Conservation (phyloP, 2,888 invertebrate species). For the Mesodorylaimus sp. region DNA sequence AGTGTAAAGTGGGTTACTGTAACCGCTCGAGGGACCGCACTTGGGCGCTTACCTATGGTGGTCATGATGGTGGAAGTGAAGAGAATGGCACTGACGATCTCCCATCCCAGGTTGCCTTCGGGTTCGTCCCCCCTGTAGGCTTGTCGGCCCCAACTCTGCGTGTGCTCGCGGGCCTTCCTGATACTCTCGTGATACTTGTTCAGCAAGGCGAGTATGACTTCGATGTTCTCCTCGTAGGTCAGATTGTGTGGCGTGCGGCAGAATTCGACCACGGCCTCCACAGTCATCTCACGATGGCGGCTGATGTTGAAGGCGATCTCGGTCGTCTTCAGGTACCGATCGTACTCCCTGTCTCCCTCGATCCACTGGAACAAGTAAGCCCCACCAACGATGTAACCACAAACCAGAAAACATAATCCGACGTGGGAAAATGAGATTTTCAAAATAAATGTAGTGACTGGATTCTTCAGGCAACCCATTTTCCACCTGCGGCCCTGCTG, state of each 20-base stretch:
- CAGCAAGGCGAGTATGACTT: neutral
- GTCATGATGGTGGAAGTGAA: conserved; percentile 1
- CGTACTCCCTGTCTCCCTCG: conserved; percentile 4
- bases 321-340: too few species aligned
- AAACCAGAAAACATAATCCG: conserved; percentile 3
- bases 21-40: too few species aligned
- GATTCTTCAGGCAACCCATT: neutral
- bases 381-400: conserved; percentile 4
- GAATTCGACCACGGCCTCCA: too few species aligned
- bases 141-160: too few species aligned
- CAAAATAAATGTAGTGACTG: neutral
- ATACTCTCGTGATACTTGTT: neutral
- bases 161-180: too few species aligned
- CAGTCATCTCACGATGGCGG: too few species aligned
- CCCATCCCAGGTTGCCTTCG: too few species aligned
- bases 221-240: too few species aligned
- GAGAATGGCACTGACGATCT: neutral
- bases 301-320: too few species aligned
- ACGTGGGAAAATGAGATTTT: conserved; percentile 8
- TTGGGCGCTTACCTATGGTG: neutral
- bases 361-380: conserved; percentile 6
- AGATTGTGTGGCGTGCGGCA: too few species aligned
- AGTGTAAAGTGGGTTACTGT: neutral
- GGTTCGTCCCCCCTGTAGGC: too few species aligned
- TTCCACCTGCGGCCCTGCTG: too few species aligned